Evolutionary conservation across 35 echinoderm and acorn worm genomes (phyloP).

Genomic region (Heliocidaris erythrogramma): DNA sequence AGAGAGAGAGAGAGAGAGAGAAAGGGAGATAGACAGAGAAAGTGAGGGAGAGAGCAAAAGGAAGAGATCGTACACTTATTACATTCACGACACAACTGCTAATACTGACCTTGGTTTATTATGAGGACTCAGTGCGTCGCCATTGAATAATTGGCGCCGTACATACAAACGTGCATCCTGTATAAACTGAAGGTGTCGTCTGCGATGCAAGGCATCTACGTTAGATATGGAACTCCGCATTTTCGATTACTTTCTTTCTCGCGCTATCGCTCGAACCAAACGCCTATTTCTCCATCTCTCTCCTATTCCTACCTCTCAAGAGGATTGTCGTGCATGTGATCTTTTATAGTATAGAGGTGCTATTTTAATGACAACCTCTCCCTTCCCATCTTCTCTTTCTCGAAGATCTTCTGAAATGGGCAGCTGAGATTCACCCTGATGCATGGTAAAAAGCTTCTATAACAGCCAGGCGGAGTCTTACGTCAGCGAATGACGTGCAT

Average conservation of each 20-base stretch:
- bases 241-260: neutral
- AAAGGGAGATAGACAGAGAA: neutral
- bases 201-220: neutral
- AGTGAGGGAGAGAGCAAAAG: neutral
- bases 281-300: neutral
- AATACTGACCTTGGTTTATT: neutral
- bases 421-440: neutral
- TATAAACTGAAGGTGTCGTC: neutral
- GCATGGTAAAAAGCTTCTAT: neutral
- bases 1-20: neutral
- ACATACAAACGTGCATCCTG: neutral
- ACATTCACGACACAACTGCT: neutral
- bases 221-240: neutral
- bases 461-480: neutral
- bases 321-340: neutral
- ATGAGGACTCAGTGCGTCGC: neutral
- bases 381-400: neutral
- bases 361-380: neutral
- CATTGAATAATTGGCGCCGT: neutral
- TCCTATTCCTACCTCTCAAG: neutral
- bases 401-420: neutral
- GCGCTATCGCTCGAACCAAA: neutral
- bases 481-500: constrained; percentile 24
- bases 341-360: neutral
- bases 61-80: neutral